Conservation (phyloP, 2,113 vertebrate species). For the Clarias macrocephalus region DNA sequence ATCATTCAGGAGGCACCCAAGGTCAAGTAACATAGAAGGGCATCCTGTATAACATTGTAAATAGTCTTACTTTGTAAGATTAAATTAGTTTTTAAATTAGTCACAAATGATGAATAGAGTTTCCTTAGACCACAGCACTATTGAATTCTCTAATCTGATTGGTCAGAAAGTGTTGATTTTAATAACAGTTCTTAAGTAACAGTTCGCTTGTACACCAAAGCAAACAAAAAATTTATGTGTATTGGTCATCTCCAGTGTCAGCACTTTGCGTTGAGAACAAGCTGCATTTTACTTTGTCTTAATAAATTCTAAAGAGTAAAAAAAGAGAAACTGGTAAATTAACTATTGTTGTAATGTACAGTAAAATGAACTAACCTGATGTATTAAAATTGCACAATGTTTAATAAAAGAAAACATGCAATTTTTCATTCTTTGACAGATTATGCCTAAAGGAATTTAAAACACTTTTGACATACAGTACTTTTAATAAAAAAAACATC, state of each 20-base stretch:
- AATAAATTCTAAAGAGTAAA: not conserved
- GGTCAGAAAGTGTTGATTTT: not conserved
- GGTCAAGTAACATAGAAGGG: not conserved
- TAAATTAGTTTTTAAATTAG: not conserved
- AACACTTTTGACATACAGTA: not conserved
- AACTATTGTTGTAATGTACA: not conserved
- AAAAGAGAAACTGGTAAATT: not conserved
- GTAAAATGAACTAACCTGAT: not conserved
- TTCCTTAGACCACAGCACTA: not conserved
- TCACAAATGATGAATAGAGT: not conserved
- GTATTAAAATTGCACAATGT: not conserved
- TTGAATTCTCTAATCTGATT: conserved; percentile 11
- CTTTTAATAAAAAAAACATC: not conserved
- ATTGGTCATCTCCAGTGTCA: not conserved
- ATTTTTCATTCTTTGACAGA: not conserved
- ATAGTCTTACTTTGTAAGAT: not conserved
- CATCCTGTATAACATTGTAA: conserved; percentile 3
- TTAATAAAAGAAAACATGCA: not conserved
- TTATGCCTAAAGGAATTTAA: not conserved
- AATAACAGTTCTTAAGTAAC: not conserved
- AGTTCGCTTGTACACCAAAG: not conserved
- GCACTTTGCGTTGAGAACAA: not conserved
- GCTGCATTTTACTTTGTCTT: not conserved
- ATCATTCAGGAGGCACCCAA: conserved; percentile 17
- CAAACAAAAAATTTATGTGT: not conserved